Conservation (phyloP, 1,140 invertebrate species). For the Helicoverpa armigera region DNA sequence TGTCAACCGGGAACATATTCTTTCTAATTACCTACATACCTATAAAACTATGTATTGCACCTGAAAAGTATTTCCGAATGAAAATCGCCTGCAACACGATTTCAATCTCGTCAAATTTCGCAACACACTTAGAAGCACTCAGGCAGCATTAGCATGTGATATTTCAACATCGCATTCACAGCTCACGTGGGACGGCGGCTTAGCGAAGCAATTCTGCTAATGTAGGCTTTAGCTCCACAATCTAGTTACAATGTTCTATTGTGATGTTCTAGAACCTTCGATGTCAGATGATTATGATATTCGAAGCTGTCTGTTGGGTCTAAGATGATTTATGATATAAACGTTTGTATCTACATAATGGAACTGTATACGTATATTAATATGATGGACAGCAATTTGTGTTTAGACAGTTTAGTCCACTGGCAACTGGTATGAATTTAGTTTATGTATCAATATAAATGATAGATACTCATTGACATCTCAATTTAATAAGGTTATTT, state of each 20-base stretch:
- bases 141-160: not conserved
- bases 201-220: conserved; percentile 27
- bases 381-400: not conserved
- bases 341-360: not conserved
- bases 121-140: too few relatives aligned
- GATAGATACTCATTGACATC: too few relatives aligned
- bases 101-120: too few relatives aligned
- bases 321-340: conserved; percentile 14
- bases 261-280: conserved; percentile 8
- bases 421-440: too few relatives aligned
- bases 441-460: too few relatives aligned
- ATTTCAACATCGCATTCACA: conserved; percentile 5
- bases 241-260: conserved; percentile 5
- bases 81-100: too few relatives aligned
- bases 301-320: not conserved
- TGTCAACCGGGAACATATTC: too few relatives aligned
- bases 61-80: too few relatives aligned
- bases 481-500: too few relatives aligned
- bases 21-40: too few relatives aligned
- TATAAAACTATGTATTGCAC: too few relatives aligned
- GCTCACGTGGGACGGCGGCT: not conserved
- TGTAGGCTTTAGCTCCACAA: conserved; percentile 11
- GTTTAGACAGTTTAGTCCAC: not conserved
- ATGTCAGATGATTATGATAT: not conserved
- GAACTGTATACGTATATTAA: not conserved